Base-by-base conservation (phyloP, 2,888 invertebrate species). In the Ypsolopha sequella region DNA sequence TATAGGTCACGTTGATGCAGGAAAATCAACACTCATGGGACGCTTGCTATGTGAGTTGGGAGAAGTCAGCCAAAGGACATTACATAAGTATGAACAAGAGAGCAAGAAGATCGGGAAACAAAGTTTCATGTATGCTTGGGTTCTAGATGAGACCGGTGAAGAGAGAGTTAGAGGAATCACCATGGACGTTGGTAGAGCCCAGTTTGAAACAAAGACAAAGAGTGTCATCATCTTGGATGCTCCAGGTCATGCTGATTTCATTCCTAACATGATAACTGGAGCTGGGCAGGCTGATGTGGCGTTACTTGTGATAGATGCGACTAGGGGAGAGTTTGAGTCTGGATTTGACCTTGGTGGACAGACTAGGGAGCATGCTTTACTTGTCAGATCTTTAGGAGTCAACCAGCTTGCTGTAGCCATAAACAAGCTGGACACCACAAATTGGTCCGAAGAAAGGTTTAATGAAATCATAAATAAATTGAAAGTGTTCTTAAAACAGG, bases 181-280 rank as follows among this genome's bases (percentile, higher is more conserved):
- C 1, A 99, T 99, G 97, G 99, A 99, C 80, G 93, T 99, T 10
- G 99, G 97, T 0, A 91, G 95, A 61, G 95, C 95, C 11, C 93
- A 94, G 60, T 97, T 99, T 86, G 95, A 97, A 79, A 97, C 98
- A 0, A 89, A 91, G 51, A 90, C 91, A 2, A 96, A 96, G 81
- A 86, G 85, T 76, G 91, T 95, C 0, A 94, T 93, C 0, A 82
- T 99, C 46, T 84, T 99, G 53, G 99, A 99, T 88, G 98, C 99
- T 35, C 99, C 99, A 0, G 99, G 99, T 0, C 99, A 99, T 76
- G 97, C 96, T 73, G 99, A 99, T 76, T 99, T 99, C 70, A 99
- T 99, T 69, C 99, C 99, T 1, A 99, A 99, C 67, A 99, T 99
- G 99, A 99, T 99, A 60, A 95, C 95, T 10, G 99, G 99, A 11